These are phyloP conservation scores for Volucella inflata DNA, from an alignment of 2,888 invertebrate genomes.

Conservation along the genomic window DNA sequence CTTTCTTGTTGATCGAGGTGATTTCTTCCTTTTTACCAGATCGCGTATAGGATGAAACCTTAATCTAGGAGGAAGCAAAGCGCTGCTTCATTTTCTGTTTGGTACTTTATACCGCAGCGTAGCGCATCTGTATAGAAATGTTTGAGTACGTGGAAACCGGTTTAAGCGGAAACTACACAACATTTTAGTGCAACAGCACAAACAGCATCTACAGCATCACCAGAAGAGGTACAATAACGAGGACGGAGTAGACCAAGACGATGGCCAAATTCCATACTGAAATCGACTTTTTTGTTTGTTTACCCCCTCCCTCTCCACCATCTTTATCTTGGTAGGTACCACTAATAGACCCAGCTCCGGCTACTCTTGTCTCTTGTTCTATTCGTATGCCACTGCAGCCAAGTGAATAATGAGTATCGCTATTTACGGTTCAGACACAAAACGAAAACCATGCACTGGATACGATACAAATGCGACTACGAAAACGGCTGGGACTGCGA, in stretches of 20 bases:
- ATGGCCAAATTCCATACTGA: conserved; percentile 73
- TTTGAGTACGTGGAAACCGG: conserved; percentile 80
- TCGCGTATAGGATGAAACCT: conserved; percentile 65
- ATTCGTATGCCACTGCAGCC: conserved; percentile 50
- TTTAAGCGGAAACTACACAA: conserved; percentile 84
- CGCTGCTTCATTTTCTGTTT: conserved; percentile 59
- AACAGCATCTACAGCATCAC: conserved; percentile 47
- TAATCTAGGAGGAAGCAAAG: conserved; percentile 74
- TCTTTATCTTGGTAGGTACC: conserved; percentile 22
- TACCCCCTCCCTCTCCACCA: conserved; percentile 60
- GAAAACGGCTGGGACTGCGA: background rate
- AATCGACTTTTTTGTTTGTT: conserved; percentile 70
- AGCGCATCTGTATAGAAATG: conserved; percentile 67
- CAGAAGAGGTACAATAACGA: conserved; percentile 34
- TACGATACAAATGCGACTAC: too few relatives aligned
- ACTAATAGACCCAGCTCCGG: conserved; percentile 18
- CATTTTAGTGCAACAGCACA: conserved; percentile 79
- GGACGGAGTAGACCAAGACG: conserved; percentile 25
- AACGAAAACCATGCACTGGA: conserved; percentile 70
- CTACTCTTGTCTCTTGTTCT: conserved; percentile 11
- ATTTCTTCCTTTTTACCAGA: conserved; percentile 58
- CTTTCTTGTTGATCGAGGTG: conserved; percentile 32
- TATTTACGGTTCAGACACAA: conserved; percentile 73
- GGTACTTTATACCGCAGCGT: conserved; percentile 62
- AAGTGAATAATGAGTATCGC: conserved; percentile 75